Conservation (phyloP, 2,888 invertebrate species). For the Stenolophus ochropezus region DNA sequence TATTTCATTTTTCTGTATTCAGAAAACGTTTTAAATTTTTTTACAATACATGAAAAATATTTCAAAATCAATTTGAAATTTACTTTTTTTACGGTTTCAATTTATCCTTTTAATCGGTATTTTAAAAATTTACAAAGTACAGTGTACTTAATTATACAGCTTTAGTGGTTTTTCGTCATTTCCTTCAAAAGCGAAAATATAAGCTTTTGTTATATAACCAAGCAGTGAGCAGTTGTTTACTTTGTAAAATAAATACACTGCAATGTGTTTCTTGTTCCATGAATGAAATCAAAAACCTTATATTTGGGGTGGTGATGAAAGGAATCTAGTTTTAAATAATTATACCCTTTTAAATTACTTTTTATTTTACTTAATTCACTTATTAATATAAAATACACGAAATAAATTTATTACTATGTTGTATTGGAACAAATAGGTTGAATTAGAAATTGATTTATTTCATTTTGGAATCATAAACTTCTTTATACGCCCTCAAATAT, state of each 20-base stretch:
- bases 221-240: neutral
- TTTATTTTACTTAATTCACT: too few species aligned
- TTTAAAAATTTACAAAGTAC: neutral
- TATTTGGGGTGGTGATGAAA: too few species aligned
- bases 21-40: neutral
- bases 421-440: too few species aligned
- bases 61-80: neutral
- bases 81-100: neutral
- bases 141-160: neutral
- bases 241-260: neutral
- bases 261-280: too few species aligned
- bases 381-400: too few species aligned
- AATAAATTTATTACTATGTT: too few species aligned
- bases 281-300: too few species aligned
- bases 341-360: too few species aligned
- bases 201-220: neutral
- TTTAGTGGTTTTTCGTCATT: neutral
- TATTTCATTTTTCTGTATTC: neutral
- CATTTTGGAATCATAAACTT: too few species aligned
- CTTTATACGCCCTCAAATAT: too few species aligned
- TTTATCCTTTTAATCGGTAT: neutral
- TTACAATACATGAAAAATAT: neutral
- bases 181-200: neutral
- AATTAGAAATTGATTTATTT: too few species aligned
- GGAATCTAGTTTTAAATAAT: too few species aligned